phyloP scores from a whole-genome alignment of 2,113 vertebrate species.

The Merops nubicus region DNA sequence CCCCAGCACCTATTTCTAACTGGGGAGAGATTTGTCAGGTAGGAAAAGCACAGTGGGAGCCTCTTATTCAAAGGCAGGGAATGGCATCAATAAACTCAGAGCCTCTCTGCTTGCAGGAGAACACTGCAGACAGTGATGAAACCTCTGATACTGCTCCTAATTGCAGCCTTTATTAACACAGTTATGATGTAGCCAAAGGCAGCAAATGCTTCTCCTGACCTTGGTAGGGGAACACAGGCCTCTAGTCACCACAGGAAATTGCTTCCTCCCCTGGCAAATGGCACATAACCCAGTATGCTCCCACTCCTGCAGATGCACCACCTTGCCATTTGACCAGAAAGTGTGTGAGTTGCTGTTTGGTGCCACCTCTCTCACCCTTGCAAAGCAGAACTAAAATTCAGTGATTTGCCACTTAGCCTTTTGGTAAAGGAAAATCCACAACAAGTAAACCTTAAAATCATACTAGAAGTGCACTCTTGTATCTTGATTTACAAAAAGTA shows the following conservation, averaged over 20 bases:
- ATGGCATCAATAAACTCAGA: background rate
- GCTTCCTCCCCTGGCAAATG: background rate
- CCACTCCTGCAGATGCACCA: background rate
- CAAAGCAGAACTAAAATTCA: background rate
- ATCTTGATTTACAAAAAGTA: background rate
- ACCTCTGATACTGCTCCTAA: conserved; percentile 21
- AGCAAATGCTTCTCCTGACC: conserved; percentile 42
- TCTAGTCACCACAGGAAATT: background rate
- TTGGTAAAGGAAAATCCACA: background rate
- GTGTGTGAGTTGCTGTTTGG: background rate
- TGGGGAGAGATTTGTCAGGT: background rate
- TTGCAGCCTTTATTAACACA: conserved; percentile 48
- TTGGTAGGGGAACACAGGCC: background rate
- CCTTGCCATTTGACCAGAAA: background rate
- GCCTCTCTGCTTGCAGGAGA: background rate
- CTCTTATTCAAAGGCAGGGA: background rate
- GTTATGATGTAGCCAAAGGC: conserved; percentile 51
- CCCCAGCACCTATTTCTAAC: background rate
- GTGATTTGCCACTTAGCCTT: background rate
- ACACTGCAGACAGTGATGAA: background rate
- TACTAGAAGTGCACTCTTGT: background rate
- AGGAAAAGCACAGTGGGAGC: background rate
- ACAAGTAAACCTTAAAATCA: background rate
- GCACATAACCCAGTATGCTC: background rate
- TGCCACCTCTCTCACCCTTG: background rate